Base-by-base conservation (phyloP, 2,797 vertebrate species). In the Eutrigla gurnardus region DNA sequence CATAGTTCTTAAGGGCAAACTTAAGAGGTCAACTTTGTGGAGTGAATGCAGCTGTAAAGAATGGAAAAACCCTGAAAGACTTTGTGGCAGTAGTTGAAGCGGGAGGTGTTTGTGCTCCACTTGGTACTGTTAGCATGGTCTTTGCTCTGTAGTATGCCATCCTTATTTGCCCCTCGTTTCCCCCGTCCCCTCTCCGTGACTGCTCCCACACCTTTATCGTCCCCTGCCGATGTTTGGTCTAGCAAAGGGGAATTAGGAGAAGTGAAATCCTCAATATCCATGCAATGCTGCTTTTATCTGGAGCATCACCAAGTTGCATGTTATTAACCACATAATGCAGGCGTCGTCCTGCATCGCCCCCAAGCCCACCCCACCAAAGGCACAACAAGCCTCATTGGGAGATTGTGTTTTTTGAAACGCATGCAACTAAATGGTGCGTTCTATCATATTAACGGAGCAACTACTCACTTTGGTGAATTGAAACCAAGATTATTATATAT, bases 221-320 rank as follows among this genome's bases (percentile, higher is more conserved):
- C 89, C 87, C 86, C 81, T 76, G 71, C 75, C 61, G 15, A 59
- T 65, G 64, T 81, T 82, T 73, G 58, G 77, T 80, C 63, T 74
- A 81, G 75, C 17, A 47, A 75, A n/a, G 74, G 77, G 81, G 79
- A 81, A 78, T 70, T 68, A 49, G 70, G 70, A 83, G 70, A 77
- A 70, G 68, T 39, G 55, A 77, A 84, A 83, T 84, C 79, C 73
- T 90, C 88, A 85, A 54, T 87, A 77, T 91, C 80, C 89, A 92
- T 86, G 79, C 75, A 90, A 89, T 88, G 90, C 91, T 92, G 91
- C 90, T 93, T 90, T 82, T 80, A 73, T 86, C 65, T 84, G n/a
- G 17, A 88, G 80, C 87, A 49, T 81, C 85, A 67, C 82, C 78
- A 81, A 84, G 85, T 75, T 63, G 65, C 53, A 54, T 50, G 65